Conservation (phyloP, 2,113 vertebrate genomes). For the Carassius gibelio region DNA sequence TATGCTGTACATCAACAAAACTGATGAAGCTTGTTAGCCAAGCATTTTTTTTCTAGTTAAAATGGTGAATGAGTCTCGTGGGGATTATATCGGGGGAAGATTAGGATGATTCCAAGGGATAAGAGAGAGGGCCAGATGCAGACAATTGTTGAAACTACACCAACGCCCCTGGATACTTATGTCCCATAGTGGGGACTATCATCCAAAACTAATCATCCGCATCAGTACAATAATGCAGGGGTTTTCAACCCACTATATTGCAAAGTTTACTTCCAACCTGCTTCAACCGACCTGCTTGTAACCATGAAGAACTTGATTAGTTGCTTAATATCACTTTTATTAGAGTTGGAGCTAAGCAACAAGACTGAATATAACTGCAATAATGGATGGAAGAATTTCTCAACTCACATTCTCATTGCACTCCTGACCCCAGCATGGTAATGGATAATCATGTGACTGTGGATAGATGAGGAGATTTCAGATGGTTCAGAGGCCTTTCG, state of each 20-base stretch:
- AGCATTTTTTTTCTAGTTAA: too few relatives aligned
- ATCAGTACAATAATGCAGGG: not conserved
- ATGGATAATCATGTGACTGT: constrained; percentile 28
- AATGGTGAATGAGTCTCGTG: too few relatives aligned
- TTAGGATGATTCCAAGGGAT: too few relatives aligned
- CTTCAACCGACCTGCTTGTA: not conserved
- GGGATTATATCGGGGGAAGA: too few relatives aligned
- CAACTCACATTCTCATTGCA: not conserved
- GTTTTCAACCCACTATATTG: not conserved
- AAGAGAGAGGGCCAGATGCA: too few relatives aligned
- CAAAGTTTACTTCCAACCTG: not conserved
- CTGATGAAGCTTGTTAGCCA: too few relatives aligned
- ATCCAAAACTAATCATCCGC: not conserved
- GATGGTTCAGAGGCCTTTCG: constrained; percentile 32
- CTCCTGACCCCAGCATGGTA: not conserved
- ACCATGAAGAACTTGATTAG: not conserved
- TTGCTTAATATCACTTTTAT: not conserved
- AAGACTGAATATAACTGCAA: not conserved
- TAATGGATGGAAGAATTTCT: not conserved
- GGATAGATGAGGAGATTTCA: constrained; percentile 11
- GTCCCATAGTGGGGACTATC: not conserved
- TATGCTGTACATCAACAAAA: too few relatives aligned
- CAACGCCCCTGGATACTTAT: too few relatives aligned
- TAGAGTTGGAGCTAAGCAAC: not conserved
- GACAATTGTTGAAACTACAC: too few relatives aligned